phyloP scores from a whole-genome alignment of 1,140 invertebrate species.

The Heliothis subflexa region DNA sequence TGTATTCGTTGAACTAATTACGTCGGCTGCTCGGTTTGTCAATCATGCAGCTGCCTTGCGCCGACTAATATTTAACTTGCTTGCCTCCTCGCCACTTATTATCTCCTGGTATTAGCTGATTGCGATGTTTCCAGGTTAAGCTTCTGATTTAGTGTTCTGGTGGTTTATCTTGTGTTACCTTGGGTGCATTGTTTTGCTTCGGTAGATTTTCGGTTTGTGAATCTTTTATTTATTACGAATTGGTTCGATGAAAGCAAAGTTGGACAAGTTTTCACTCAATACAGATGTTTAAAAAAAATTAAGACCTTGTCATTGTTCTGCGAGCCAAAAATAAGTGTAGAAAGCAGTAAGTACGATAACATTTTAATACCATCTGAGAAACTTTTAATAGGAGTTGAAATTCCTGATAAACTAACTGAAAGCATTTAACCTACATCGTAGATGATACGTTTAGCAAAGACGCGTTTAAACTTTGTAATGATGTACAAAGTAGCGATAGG shows the following conservation, averaged over 20 bases:
- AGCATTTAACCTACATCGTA: conserved; percentile 28
- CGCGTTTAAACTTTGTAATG: conserved; percentile 40
- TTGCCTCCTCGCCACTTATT: conserved; percentile 56
- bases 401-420: conserved; percentile 24
- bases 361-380: conserved; percentile 4
- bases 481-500: conserved; percentile 37
- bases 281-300: too few species aligned
- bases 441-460: conserved; percentile 43
- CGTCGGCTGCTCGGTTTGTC: conserved; percentile 75
- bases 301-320: too few species aligned
- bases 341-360: not conserved
- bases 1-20: conserved; percentile 75
- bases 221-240: too few species aligned
- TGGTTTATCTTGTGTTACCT: not conserved
- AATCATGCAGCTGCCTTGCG: conserved; percentile 65
- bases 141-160: conserved; percentile 10
- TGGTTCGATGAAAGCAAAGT: too few species aligned
- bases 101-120: conserved; percentile 43
- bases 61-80: conserved; percentile 75
- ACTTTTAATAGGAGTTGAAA: conserved; percentile 6
- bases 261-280: too few species aligned
- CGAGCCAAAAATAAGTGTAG: too few species aligned
- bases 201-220: too few species aligned
- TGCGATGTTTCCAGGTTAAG: conserved; percentile 16
- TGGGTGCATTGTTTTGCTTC: not conserved